Conservation (phyloP, 2,797 vertebrate genomes). For the Falco rusticolus region DNA sequence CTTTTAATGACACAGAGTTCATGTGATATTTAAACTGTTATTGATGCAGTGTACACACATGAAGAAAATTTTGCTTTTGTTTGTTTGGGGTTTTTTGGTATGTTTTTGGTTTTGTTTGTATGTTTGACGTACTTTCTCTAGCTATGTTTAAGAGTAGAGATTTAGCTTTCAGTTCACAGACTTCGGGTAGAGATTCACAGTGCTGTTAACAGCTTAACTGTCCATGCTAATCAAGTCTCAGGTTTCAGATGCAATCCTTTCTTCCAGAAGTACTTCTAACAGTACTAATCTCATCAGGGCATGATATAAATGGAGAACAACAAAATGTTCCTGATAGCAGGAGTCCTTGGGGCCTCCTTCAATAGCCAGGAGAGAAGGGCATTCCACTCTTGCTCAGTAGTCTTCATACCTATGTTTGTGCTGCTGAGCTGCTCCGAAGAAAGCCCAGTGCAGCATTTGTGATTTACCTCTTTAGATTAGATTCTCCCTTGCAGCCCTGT, state of each 20-base stretch:
- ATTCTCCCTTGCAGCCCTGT: neutral
- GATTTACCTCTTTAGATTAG: neutral
- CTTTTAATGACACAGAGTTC: neutral
- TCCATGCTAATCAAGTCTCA: neutral
- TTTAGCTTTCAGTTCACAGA: neutral
- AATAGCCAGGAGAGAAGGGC: neutral
- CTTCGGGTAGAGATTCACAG: neutral
- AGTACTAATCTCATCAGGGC: neutral
- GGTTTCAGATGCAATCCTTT: neutral
- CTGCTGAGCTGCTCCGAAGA: neutral
- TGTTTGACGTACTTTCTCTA: neutral
- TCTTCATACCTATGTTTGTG: neutral
- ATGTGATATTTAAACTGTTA: neutral
- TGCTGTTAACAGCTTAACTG: neutral
- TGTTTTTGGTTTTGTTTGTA: too few relatives aligned
- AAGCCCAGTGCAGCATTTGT: neutral
- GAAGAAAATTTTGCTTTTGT: neutral
- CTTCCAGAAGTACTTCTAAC: neutral
- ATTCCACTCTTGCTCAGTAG: neutral
- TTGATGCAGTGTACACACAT: neutral
- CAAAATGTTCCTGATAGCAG: neutral
- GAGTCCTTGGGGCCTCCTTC: neutral
- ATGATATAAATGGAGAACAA: neutral
- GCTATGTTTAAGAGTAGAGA: neutral
- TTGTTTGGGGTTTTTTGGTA: neutral